phyloP scores from a whole-genome alignment of 2,888 invertebrate genomes.

The Andrena dorsata region DNA sequence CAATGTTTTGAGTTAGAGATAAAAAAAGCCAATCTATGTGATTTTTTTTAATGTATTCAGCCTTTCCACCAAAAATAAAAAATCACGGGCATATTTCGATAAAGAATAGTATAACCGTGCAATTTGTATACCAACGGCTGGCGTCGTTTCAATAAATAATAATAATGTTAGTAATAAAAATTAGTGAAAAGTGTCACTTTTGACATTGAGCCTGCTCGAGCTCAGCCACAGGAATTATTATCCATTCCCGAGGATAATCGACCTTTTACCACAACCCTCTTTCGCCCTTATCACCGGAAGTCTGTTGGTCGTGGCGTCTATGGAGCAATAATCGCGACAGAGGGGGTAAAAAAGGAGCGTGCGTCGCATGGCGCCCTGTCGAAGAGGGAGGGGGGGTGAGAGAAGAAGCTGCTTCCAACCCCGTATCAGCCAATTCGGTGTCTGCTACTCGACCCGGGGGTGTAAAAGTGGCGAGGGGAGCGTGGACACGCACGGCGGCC shows the following conservation, averaged over 20 bases:
- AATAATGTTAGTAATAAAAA: too few species aligned
- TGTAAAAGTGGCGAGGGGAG: slow-evolving; percentile 53
- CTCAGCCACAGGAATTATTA: too few species aligned
- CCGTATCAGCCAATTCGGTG: slow-evolving; percentile 42
- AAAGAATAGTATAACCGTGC: too few species aligned
- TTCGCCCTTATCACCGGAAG: slow-evolving; percentile 51
- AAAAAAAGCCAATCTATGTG: too few species aligned
- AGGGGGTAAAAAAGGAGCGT: slow-evolving; percentile 31
- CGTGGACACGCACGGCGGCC: slow-evolving; percentile 32
- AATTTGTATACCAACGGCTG: too few species aligned
- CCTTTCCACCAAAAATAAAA: too few species aligned
- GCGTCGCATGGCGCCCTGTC: slow-evolving; percentile 33
- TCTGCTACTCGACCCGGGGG: slow-evolving; percentile 46
- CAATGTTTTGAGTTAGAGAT: too few species aligned
- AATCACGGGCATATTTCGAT: too few species aligned
- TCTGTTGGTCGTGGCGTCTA: slow-evolving; percentile 58
- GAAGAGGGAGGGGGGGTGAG: not conserved
- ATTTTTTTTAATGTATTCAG: too few species aligned
- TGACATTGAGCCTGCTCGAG: too few species aligned
- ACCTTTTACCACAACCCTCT: slow-evolving; percentile 13
- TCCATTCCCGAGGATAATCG: not conserved
- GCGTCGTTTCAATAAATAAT: too few species aligned
- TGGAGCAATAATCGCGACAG: slow-evolving; percentile 71
- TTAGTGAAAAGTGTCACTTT: too few species aligned
- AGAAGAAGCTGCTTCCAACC: slow-evolving; percentile 19